Conservation (phyloP, 2,113 vertebrate species). For the Aldabrachelys gigantea region DNA sequence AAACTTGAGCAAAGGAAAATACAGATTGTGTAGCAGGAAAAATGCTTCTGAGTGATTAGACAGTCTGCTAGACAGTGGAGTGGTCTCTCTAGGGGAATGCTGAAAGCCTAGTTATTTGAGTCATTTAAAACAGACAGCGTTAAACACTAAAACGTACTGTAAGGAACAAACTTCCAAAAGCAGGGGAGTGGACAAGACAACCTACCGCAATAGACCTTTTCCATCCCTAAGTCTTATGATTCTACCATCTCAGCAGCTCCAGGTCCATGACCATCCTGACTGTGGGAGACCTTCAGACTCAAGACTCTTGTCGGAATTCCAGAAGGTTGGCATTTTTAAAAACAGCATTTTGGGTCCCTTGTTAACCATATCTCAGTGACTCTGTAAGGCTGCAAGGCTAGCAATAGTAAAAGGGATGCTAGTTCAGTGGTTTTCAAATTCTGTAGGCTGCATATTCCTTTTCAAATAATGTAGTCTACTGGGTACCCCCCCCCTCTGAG, state of each 20-base stretch:
- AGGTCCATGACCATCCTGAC: not conserved
- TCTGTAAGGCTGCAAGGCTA: not conserved
- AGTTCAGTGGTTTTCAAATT: too few species aligned
- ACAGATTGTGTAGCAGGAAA: not conserved
- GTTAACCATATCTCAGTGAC: not conserved
- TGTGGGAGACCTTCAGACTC: not conserved
- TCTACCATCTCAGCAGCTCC: not conserved
- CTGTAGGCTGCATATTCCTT: not conserved
- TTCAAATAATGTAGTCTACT: not conserved
- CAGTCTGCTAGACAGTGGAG: not conserved
- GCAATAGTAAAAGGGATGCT: not conserved
- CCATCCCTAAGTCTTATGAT: not conserved
- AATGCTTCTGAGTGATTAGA: not conserved
- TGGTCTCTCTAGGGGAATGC: not conserved
- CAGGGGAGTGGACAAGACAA: not conserved
- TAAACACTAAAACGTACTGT: not conserved
- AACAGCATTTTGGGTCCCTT: not conserved
- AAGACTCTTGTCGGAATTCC: not conserved
- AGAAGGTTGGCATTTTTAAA: not conserved
- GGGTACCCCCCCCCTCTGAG: too few species aligned
- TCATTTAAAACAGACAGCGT: not conserved
- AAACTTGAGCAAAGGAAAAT: not conserved
- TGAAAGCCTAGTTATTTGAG: not conserved
- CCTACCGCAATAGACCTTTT: not conserved
- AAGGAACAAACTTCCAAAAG: not conserved